These are phyloP conservation scores for Aphelinus certus DNA, from an alignment of 1,140 invertebrate genomes.

Conservation along the genomic window DNA sequence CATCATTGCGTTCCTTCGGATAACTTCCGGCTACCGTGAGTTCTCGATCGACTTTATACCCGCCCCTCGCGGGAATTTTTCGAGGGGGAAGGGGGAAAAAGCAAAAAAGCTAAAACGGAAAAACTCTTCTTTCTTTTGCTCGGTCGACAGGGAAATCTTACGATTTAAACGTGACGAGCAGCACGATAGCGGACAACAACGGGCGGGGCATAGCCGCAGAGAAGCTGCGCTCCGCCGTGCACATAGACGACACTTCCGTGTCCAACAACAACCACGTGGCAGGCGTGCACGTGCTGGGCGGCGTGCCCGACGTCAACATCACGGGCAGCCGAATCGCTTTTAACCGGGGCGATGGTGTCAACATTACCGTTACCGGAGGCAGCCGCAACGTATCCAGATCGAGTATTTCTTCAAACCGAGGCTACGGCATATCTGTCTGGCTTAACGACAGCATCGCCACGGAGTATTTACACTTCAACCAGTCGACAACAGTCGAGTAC, in stretches of 20 bases:
- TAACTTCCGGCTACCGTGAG: slow-evolving; percentile 77
- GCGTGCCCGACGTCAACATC: slow-evolving; percentile 92
- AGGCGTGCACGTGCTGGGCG: slow-evolving; percentile 85
- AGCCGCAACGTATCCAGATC: slow-evolving; percentile 87
- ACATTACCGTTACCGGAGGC: slow-evolving; percentile 92
- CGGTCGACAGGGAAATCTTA: slow-evolving; percentile 76
- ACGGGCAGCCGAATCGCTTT: slow-evolving; percentile 88
- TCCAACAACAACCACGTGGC: slow-evolving; percentile 88
- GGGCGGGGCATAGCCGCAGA: slow-evolving; percentile 91
- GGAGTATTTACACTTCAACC: slow-evolving; percentile 80
- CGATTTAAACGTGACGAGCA: slow-evolving; percentile 88
- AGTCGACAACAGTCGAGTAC: slow-evolving; percentile 88
- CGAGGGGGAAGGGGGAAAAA: too few relatives aligned
- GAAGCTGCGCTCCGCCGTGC: slow-evolving; percentile 82
- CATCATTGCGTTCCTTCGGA: slow-evolving; percentile 77
- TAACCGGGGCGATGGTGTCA: slow-evolving; percentile 91
- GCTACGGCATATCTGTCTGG: slow-evolving; percentile 88
- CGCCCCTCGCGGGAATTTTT: too few relatives aligned
- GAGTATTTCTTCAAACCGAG: slow-evolving; percentile 81
- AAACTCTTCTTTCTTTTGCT: neutral
- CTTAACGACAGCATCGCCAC: slow-evolving; percentile 82
- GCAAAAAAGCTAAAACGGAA: too few relatives aligned
- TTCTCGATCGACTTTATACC: slow-evolving; percentile 3
- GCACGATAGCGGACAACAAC: slow-evolving; percentile 86
- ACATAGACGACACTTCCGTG: slow-evolving; percentile 83